Evolutionary conservation across 2,888 invertebrate species (phyloP).

Genomic region (Pachliopta kotzebuea): DNA sequence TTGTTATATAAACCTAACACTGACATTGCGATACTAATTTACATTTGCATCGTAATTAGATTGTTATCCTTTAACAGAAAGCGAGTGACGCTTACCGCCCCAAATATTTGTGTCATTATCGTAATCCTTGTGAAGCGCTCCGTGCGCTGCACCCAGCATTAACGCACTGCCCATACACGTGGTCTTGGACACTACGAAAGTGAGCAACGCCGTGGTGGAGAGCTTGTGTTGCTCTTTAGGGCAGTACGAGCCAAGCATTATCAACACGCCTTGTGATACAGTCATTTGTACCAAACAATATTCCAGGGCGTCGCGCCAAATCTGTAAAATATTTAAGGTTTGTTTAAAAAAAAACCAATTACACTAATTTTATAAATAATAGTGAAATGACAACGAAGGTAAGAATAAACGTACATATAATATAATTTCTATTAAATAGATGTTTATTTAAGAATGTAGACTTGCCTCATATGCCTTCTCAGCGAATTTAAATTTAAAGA

Average conservation of each 20-base stretch:
- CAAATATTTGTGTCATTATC: constrained; percentile 53
- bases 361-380: too few relatives aligned
- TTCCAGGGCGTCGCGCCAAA: constrained; percentile 71
- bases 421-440: too few relatives aligned
- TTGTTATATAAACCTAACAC: too few relatives aligned
- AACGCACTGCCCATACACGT: constrained; percentile 51
- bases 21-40: background rate
- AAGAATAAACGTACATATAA: too few relatives aligned
- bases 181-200: constrained; percentile 54
- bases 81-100: constrained; percentile 43
- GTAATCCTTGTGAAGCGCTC: constrained; percentile 59
- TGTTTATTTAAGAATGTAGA: too few relatives aligned
- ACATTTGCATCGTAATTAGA: background rate
- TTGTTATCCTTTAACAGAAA: background rate
- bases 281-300: constrained; percentile 64
- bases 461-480: too few relatives aligned
- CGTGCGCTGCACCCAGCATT: constrained; percentile 59
- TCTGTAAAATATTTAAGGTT: constrained; percentile 40
- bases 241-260: constrained; percentile 66
- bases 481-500: too few relatives aligned
- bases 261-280: constrained; percentile 59
- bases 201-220: constrained; percentile 50
- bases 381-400: too few relatives aligned
- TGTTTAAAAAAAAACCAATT: background rate
- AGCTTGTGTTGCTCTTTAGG: constrained; percentile 55